Percentiles rank a stretch among this genome's conserved stretches.
Conservation (phyloP, 2,797 vertebrate genomes). For the Catharus ustulatus region DNA sequence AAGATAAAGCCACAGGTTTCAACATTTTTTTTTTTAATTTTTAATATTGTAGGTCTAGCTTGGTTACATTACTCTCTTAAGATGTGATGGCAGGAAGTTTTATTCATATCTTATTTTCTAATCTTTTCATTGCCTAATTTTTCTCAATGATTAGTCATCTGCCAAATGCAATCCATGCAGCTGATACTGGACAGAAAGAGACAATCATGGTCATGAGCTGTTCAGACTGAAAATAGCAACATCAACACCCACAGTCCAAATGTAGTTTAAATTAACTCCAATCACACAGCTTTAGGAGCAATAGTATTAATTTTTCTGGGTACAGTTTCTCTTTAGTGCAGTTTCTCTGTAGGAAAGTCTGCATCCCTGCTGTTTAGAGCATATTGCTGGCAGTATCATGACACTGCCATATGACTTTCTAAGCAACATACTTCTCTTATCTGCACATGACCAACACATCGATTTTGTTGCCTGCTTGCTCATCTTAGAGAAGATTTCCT, state of each 20-base stretch:
- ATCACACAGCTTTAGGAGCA: neutral
- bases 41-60: neutral
- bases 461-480: neutral
- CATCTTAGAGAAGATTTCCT: neutral
- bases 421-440: neutral
- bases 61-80: neutral
- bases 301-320: neutral
- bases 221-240: slow-evolving; percentile 23
- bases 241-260: neutral
- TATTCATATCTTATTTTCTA: neutral
- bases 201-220: neutral
- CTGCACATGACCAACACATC: neutral
- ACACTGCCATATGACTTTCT: neutral
- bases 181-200: neutral
- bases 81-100: neutral
- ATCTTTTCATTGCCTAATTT: slow-evolving; percentile 1
- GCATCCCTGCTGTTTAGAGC: neutral
- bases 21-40: neutral
- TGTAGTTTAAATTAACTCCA: slow-evolving; percentile 1
- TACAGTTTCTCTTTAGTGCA: neutral
- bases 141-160: slow-evolving; percentile 31
- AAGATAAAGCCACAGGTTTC: neutral
- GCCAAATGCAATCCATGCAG: neutral
- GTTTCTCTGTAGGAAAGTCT: neutral
- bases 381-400: neutral